Conservation (phyloP, 2,797 vertebrate genomes). For the Tadarida brasiliensis region DNA sequence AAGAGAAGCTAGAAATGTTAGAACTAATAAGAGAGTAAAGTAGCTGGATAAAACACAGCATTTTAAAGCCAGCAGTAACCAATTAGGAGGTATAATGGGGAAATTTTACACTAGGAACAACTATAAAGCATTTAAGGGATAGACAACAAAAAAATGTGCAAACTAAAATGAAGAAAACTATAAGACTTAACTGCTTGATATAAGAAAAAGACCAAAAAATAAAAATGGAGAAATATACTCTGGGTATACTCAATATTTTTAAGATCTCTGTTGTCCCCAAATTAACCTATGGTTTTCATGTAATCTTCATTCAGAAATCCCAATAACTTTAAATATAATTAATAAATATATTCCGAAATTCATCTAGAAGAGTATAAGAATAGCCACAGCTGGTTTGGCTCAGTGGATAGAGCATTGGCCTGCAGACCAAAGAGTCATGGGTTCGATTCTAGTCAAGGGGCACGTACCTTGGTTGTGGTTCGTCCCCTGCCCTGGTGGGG, state of each 20-base stretch:
- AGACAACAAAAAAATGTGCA: neutral
- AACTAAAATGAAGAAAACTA: neutral
- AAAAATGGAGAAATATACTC: neutral
- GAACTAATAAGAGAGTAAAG: neutral
- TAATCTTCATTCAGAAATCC: neutral
- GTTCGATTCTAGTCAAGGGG: no score
- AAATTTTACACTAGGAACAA: neutral
- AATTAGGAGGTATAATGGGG: neutral
- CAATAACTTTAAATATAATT: neutral
- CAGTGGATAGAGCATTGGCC: no score
- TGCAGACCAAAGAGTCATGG: no score
- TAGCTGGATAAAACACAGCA: neutral
- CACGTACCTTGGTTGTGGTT: no score
- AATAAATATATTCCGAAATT: constrained; percentile 4
- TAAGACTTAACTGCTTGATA: neutral
- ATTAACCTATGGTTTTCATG: neutral
- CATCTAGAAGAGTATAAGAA: neutral
- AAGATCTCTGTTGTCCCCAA: neutral
- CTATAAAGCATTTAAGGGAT: neutral
- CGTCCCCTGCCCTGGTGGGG: no score
- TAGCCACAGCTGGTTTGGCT: no score
- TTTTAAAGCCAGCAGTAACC: constrained; percentile 10
- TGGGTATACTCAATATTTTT: neutral
- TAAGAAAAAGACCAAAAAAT: neutral
- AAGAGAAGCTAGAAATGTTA: constrained; percentile 1